These are phyloP conservation scores for Trachelus stipa DNA, from an alignment of 2,888 invertebrate genomes.

Conservation along the genomic window DNA sequence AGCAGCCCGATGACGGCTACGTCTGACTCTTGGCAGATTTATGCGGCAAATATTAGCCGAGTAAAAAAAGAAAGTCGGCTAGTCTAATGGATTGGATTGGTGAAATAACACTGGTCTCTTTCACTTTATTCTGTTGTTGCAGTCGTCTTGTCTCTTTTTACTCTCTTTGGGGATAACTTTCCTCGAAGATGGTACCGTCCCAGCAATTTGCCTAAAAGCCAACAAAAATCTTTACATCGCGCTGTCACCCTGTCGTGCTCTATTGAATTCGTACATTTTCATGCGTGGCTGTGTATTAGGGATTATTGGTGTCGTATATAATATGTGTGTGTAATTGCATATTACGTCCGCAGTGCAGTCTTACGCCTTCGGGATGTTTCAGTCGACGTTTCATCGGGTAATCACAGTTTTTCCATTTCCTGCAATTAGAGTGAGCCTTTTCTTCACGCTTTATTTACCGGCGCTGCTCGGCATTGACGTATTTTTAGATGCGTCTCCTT, in stretches of 20 bases:
- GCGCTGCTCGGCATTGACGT: background rate
- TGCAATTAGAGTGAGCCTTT: background rate
- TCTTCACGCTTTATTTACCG: background rate
- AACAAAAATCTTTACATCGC: background rate
- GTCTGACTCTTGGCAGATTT: conserved; percentile 36
- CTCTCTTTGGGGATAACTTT: conserved; percentile 27
- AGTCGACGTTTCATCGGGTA: background rate
- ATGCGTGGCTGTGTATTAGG: background rate
- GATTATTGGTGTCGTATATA: background rate
- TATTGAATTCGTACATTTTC: background rate
- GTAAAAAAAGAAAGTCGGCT: conserved; percentile 21
- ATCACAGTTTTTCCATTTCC: background rate
- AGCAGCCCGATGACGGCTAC: background rate
- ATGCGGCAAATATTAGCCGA: conserved; percentile 53
- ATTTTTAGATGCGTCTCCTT: background rate
- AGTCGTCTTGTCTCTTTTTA: conserved; percentile 25
- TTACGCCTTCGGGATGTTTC: background rate
- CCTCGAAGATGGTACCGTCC: conserved; percentile 2
- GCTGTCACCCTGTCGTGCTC: background rate
- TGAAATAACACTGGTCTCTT: background rate
- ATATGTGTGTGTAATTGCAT: background rate
- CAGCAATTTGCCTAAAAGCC: conserved; percentile 42
- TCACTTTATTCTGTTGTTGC: conserved; percentile 13
- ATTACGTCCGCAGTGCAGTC: background rate
- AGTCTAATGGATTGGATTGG: conserved; percentile 50